phyloP scores from a whole-genome alignment of 2,113 vertebrate genomes.

The Brachypodius melanocephalos region DNA sequence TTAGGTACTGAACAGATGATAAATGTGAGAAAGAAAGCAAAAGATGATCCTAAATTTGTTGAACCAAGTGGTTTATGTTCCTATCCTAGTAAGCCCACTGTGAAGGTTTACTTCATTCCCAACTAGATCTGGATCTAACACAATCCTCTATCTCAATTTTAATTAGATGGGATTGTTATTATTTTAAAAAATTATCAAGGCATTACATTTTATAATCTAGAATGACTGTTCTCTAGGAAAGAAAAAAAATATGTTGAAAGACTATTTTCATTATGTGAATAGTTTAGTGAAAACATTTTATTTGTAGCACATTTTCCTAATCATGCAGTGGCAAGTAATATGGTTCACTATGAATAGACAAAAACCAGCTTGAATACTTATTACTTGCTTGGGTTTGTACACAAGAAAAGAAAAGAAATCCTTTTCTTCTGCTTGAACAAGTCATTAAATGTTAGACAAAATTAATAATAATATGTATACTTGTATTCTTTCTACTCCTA shows the following conservation, averaged over 20 bases:
- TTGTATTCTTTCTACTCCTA: not conserved
- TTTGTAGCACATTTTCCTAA: not conserved
- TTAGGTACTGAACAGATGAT: not conserved
- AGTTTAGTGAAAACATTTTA: not conserved
- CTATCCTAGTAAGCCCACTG: not conserved
- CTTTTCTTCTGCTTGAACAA: not conserved
- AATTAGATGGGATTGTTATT: not conserved
- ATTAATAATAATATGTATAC: not conserved
- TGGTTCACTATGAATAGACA: not conserved
- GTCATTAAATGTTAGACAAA: not conserved
- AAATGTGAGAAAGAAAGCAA: not conserved
- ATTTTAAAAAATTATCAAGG: not conserved
- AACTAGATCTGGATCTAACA: not conserved
- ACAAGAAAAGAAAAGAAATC: not conserved
- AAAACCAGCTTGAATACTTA: not conserved
- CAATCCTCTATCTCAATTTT: not conserved
- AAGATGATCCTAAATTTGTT: not conserved
- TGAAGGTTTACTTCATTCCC: not conserved
- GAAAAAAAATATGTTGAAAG: not conserved
- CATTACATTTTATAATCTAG: not conserved
- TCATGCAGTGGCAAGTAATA: not conserved
- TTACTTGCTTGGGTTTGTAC: not conserved
- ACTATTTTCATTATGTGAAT: not conserved
- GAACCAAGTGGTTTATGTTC: not conserved
- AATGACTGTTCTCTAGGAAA: not conserved